Base-by-base conservation (phyloP, 2,797 vertebrate species). In the Takifugu rubripes region DNA sequence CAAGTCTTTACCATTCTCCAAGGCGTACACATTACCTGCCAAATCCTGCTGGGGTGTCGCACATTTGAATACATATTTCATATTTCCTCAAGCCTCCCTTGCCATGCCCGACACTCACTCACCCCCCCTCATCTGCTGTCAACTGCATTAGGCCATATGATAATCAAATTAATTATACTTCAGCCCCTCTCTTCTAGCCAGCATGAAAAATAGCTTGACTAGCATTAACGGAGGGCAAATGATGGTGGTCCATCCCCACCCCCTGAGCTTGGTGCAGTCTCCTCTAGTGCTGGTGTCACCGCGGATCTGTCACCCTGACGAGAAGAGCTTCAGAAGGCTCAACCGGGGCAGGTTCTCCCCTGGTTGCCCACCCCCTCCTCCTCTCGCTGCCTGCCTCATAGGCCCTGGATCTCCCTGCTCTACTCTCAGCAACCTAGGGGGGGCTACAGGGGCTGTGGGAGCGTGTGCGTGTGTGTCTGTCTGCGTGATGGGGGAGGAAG, bases 91-190 rank as follows among this genome's bases (percentile, higher is more conserved):
- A 80, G 53, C 49, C 53, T 47, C 60, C 58, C 55, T 48, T 45
- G 9, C 54, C 51, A 70, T 55, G 36, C 56, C 73, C 64, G 49
- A 65, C 64, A 63, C 72, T 79, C 78, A 66, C 74, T 73, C 82
- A 76, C 72, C 74, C 77, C 21, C 67, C 66, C 71, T 78, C 75
- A 77, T 84, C 82, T 63, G 84, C 90, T 92, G 92, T 92, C 90
- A 91, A 79, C 90, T 68, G 79, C 90, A 91, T 88, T 89, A 91
- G 72, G 77, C 85, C 87, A 81, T 90, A 89, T 89, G 89, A 90
- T 92, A 91, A 93, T 93, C 87, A 88, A 89, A 91, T 91, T 92
- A 92, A 93, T 93, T 91, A 90, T 89, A 90, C 89, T 86, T 74
- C 87, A 87, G 71, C 83, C 83, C 79, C 85, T 83, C 80, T 85